Percentiles rank a stretch among this genome's conserved stretches.
phyloP scores from a whole-genome alignment of 1,140 invertebrate genomes.

The Triops cancriformis region DNA sequence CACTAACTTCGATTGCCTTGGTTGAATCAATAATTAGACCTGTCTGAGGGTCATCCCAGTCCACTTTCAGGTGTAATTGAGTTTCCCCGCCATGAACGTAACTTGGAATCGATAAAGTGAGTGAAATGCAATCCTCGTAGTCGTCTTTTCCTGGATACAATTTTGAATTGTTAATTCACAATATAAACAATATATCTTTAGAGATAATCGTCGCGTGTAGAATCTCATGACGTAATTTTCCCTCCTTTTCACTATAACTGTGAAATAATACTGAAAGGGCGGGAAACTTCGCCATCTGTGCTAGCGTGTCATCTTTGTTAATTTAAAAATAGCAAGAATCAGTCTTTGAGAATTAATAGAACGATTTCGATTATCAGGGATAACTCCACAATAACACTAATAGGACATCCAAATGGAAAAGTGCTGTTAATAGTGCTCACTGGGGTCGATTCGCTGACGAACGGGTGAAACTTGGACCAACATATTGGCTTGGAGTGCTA shows the following conservation, averaged over 20 bases:
- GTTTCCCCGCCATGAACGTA: neutral
- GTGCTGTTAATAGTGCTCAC: too few relatives aligned
- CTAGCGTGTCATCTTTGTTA: too few relatives aligned
- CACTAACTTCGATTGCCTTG: constrained; percentile 36
- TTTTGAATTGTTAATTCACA: neutral
- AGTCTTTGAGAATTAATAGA: too few relatives aligned
- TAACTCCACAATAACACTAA: too few relatives aligned
- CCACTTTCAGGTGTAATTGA: neutral
- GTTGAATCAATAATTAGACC: constrained; percentile 45
- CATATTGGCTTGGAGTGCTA: constrained; percentile 35
- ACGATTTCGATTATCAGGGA: too few relatives aligned
- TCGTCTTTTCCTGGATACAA: neutral
- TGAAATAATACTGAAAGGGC: too few relatives aligned
- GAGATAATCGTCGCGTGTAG: too few relatives aligned
- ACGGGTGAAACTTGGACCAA: neutral
- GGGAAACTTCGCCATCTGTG: too few relatives aligned
- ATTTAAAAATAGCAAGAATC: too few relatives aligned
- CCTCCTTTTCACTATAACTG: too few relatives aligned
- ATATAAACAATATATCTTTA: neutral
- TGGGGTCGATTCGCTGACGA: neutral
- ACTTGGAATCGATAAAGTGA: neutral
- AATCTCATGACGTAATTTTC: too few relatives aligned
- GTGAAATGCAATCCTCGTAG: neutral
- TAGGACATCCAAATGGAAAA: too few relatives aligned
- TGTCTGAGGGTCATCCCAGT: constrained; percentile 39